Evolutionary conservation across 2,888 invertebrate genomes (phyloP), one percentile per base, ranked within the genome.

Genomic region (Lumbricus terrestris): DNA sequence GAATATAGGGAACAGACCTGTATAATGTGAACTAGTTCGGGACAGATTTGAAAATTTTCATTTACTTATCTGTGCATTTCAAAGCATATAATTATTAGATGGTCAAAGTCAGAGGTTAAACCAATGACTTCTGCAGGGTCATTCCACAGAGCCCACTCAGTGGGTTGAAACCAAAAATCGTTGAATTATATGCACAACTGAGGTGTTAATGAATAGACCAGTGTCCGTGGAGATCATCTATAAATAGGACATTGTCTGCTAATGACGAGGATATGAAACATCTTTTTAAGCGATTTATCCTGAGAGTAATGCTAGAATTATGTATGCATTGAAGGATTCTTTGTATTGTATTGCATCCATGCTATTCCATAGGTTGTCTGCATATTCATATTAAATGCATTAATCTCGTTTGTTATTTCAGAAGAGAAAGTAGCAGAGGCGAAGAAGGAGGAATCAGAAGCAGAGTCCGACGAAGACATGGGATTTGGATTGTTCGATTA

Each of bases 401-500:
- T 47, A 54, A 34, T 0, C 35, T 88, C 23, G 88, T 1, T 34
- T 35, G n/a, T 83, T 38, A n/a, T 82, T 89, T 33, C 33, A 89
- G 89, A 89, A 38, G 90, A 83, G 34, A 88, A 88, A 40, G 54
- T 37, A 38, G 89, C 83, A n/a, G 90, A 88, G n/a, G 54, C 83
- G 6, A 90, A 90, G 88, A 85, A 85, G 18, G 85, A 33, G 34
- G 90, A 90, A 88, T 85, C 85, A 37, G 85, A 85, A 35, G 34
- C 83, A 18, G 90, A 90, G n/a, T 83, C 83, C 13, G 90, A 90
- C 33, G 90, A 88, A 16, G 90, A 90, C 35, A 88, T 90, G 90
- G 90, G 90, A 42, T 90, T 90, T 85, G 90, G 90, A 34, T 40
- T 90, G 42, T 90, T 90, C 37, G 90, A 90, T 83, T 89, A 89